These are phyloP conservation scores for Tolypeutes matacus DNA, from an alignment of 2,797 vertebrate genomes.

Conservation along the genomic window DNA sequence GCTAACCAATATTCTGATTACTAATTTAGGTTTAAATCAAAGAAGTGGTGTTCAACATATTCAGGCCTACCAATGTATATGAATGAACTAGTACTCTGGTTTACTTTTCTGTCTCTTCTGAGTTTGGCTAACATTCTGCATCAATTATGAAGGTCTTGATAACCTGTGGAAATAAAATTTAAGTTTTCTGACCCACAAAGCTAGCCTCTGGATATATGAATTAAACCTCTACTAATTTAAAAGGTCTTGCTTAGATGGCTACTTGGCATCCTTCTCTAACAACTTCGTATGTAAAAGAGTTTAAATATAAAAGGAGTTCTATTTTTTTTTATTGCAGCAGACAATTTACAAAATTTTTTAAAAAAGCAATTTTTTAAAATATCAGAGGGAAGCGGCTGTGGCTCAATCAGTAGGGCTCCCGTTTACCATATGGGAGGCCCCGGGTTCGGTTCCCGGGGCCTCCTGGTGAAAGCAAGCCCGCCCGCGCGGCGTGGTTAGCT, in stretches of 20 bases:
- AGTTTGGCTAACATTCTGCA: neutral
- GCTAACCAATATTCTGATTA: neutral
- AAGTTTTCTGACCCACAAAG: conserved; percentile 27
- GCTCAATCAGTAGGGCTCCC: too few relatives aligned
- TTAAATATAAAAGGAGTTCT: conserved; percentile 24
- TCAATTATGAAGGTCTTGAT: neutral
- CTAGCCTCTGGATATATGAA: conserved; percentile 10
- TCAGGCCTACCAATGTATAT: neutral
- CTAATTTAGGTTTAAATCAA: neutral
- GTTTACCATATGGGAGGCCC: too few relatives aligned
- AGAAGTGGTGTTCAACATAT: neutral
- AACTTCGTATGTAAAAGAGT: neutral
- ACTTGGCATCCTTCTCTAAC: conserved; percentile 31
- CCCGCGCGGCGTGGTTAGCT: too few relatives aligned
- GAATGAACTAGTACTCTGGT: neutral
- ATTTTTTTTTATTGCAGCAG: neutral
- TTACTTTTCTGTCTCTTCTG: neutral
- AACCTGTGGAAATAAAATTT: conserved; percentile 29
- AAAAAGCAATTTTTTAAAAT: neutral
- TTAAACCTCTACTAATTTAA: conserved; percentile 24
- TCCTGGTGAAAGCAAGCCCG: too few relatives aligned
- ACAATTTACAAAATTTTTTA: conserved; percentile 34
- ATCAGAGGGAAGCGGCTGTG: too few relatives aligned
- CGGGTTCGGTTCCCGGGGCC: too few relatives aligned
- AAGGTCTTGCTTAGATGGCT: conserved; percentile 34